These are phyloP conservation scores for Podotricha telesiphe DNA, from an alignment of 2,888 invertebrate species.

Conservation along the genomic window DNA sequence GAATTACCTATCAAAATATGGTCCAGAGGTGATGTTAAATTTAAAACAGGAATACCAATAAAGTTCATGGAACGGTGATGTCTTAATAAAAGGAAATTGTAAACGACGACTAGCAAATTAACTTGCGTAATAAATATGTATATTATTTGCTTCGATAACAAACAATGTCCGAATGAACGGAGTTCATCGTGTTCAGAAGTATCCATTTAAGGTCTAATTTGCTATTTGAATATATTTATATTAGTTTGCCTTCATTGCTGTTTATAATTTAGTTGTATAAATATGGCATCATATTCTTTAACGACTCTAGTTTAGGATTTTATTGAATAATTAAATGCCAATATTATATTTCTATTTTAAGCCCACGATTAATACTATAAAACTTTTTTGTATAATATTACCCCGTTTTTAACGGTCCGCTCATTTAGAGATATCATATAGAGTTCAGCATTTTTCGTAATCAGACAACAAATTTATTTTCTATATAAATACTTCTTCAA, in stretches of 20 bases:
- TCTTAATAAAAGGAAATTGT: conserved; percentile 58
- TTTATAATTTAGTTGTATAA: too few species aligned
- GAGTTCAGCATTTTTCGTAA: too few species aligned
- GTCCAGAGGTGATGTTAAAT: conserved; percentile 34
- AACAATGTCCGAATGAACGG: not conserved
- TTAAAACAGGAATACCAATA: conserved; percentile 50
- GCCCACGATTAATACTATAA: too few species aligned
- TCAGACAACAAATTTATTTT: too few species aligned
- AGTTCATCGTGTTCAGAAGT: not conserved
- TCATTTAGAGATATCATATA: too few species aligned
- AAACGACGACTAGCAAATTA: conserved; percentile 50
- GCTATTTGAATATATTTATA: not conserved
- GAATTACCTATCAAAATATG: conserved; percentile 31
- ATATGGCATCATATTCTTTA: too few species aligned
- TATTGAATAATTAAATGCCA: too few species aligned
- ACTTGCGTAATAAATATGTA: conserved; percentile 28
- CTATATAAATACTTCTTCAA: too few species aligned
- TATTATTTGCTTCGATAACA: conserved; percentile 5
- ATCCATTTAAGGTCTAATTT: not conserved
- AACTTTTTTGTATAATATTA: too few species aligned
- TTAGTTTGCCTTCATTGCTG: not conserved
- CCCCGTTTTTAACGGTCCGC: too few species aligned
- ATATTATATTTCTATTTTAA: too few species aligned
- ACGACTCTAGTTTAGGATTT: too few species aligned
- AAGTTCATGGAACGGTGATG: conserved; percentile 64